These are phyloP conservation scores for Drosophila anomalata DNA, from an alignment of 2,888 invertebrate species.

Conservation along the genomic window DNA sequence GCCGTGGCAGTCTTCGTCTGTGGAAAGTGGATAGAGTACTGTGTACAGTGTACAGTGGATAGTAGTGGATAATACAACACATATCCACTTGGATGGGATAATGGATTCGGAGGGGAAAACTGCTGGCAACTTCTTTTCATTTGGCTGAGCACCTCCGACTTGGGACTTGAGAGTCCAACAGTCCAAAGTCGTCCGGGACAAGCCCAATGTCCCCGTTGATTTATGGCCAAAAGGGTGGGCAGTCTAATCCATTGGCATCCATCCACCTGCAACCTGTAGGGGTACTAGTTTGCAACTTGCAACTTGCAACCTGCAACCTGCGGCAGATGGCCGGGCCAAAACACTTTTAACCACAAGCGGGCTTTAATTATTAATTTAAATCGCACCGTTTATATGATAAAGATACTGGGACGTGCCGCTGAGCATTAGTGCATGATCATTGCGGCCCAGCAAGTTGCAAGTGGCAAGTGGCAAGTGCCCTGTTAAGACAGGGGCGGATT, in stretches of 20 bases:
- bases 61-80: not conserved
- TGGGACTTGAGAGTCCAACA: not conserved
- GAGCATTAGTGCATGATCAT: conserved; percentile 70
- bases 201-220: conserved; percentile 67
- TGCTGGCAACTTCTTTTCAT: conserved; percentile 48
- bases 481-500: conserved; percentile 36
- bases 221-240: conserved; percentile 56
- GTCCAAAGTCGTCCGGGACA: conserved; percentile 9
- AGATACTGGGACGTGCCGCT: conserved; percentile 72
- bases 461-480: conserved; percentile 30
- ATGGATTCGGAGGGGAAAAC: conserved; percentile 5
- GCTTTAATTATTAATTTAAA: conserved; percentile 78
- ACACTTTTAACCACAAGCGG: conserved; percentile 29
- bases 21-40: not conserved
- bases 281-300: conserved; percentile 22
- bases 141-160: conserved; percentile 55
- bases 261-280: conserved; percentile 39
- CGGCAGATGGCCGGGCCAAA: conserved; percentile 3
- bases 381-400: conserved; percentile 79
- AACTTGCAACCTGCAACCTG: conserved; percentile 3
- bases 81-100: conserved; percentile 1
- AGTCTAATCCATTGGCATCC: conserved; percentile 53
- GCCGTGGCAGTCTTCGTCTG: not conserved
- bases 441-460: conserved; percentile 25
- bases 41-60: too few species aligned